Base-by-base conservation (phyloP, 1,140 invertebrate species). In the Samia ricini region DNA sequence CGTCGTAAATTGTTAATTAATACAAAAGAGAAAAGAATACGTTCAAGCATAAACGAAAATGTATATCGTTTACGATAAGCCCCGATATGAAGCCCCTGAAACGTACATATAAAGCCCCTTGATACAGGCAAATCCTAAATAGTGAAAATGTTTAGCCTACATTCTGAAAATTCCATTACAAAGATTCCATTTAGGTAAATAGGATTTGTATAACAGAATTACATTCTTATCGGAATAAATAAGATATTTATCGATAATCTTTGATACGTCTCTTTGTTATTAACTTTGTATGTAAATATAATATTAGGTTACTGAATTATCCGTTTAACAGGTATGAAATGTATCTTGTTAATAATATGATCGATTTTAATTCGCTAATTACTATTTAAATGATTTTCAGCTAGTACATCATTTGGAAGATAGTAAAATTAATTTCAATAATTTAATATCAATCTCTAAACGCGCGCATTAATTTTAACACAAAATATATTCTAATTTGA, bases 121-220 rank as follows among this genome's bases (percentile, higher is more conserved):
- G 23, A 54, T 15, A 21, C 51, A 23, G 6, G 52, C 52, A 21
- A 55, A 55, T 22, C 52, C 52, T 55, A 23, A 55, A 55, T 52
- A 20, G 52, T 15, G 20, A 15, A 55, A 55, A 55, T 55, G 52
- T 23, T 55, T 55, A 23, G 22, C 21, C 52, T 24, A 55, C 33
- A 15, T 42, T 42, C 52, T 55, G 52, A 55, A 55, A 55, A 55
- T 24, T 24, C 21, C 24, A 55, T 55, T 55, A 55, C 21, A 8
- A 10, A 55, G 21, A 55, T 55, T 55, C 52, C 22, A 55, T 55
- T 55, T 24, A 22, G 24, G 21, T 24, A 15, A 55, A 55, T 55
- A 55, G 52, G 52, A 55, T 55, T 55, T 55, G 22, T 21, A 5
- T 23, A 24, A 42, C 33, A 42, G 33, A 12, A 42, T 42, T 42